Conservation (phyloP, 2,888 invertebrate genomes). For the Eristalis intricaria region DNA sequence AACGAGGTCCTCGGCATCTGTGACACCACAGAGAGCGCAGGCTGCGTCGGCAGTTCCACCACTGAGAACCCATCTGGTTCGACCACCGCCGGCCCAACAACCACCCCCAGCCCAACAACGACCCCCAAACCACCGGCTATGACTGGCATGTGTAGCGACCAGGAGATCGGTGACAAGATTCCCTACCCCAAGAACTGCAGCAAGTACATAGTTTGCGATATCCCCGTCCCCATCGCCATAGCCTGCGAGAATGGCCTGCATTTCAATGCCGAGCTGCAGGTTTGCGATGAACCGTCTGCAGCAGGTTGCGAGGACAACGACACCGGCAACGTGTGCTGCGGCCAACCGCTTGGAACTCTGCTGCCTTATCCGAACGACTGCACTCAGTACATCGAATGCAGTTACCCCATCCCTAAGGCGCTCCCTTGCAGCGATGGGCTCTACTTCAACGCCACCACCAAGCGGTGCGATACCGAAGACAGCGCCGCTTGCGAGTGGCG, state of each 20-base stretch:
- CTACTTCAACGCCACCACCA: slow-evolving; percentile 66
- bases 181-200: slow-evolving; percentile 67
- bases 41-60: slow-evolving; percentile 64
- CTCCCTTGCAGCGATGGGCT: slow-evolving; percentile 71
- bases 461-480: slow-evolving; percentile 72
- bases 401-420: slow-evolving; percentile 51
- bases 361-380: slow-evolving; percentile 65
- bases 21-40: slow-evolving; percentile 74
- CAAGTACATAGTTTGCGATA: slow-evolving; percentile 71
- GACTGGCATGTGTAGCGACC: slow-evolving; percentile 63
- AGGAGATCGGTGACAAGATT: slow-evolving; percentile 53
- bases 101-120: slow-evolving; percentile 9
- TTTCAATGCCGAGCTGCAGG: slow-evolving; percentile 60
- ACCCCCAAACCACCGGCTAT: slow-evolving; percentile 53
- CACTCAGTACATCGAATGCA: slow-evolving; percentile 72
- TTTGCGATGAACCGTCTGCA: slow-evolving; percentile 69
- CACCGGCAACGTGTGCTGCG: slow-evolving; percentile 49
- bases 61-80: slow-evolving; percentile 1
- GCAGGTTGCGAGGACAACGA: slow-evolving; percentile 50
- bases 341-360: slow-evolving; percentile 18
- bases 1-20: slow-evolving; percentile 74
- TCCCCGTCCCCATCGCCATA: slow-evolving; percentile 59
- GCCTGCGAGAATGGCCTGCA: slow-evolving; percentile 51
- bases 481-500: slow-evolving; percentile 74
- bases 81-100: slow-evolving; percentile 25